phyloP scores from a whole-genome alignment of 2,797 vertebrate genomes.

The Sitta carolinensis region DNA sequence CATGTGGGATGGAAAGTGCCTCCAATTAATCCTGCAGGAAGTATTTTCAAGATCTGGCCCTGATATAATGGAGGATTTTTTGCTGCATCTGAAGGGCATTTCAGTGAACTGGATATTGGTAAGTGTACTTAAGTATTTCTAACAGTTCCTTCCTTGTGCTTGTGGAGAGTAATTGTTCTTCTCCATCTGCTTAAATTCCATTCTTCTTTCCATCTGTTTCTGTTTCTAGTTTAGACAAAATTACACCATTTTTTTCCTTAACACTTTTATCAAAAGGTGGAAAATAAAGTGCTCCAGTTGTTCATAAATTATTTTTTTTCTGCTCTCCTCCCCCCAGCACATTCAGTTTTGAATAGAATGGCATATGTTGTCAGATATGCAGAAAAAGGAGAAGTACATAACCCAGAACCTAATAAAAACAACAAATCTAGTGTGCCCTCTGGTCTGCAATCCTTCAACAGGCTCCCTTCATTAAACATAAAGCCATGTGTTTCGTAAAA shows the following conservation, averaged over 20 bases:
- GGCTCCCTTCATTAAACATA: conserved; percentile 43
- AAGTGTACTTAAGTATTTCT: background rate
- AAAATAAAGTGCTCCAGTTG: background rate
- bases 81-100: background rate
- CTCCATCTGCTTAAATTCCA: background rate
- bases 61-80: background rate
- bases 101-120: background rate
- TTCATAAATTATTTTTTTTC: background rate
- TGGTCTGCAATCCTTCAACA: conserved; percentile 47
- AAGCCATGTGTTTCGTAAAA: conserved; percentile 46
- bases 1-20: background rate
- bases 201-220: conserved; percentile 10
- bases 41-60: background rate
- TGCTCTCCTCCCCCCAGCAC: background rate
- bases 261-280: background rate
- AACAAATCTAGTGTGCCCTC: conserved; percentile 34
- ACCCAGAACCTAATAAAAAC: conserved; percentile 60
- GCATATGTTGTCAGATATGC: conserved; percentile 9
- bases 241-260: background rate
- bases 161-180: background rate
- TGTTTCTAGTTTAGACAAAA: conserved; percentile 5
- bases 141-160: background rate
- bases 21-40: background rate
- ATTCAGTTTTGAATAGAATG: background rate
- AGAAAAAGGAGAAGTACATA: conserved; percentile 19